Conservation (phyloP, 2,113 vertebrate species). For the Aythya baeri region DNA sequence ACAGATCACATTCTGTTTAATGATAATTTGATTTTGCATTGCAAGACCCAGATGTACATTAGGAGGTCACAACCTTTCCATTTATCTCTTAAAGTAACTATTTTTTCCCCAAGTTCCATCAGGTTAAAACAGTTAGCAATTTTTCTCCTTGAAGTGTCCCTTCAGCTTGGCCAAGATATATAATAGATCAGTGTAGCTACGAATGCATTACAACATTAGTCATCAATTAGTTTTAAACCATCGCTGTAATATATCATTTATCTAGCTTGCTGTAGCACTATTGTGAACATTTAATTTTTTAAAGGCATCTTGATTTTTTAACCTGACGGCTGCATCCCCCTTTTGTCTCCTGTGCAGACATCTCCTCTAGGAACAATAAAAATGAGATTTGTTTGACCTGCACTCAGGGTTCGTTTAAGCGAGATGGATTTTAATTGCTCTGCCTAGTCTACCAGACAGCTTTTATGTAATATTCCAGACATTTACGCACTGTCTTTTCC, state of each 20-base stretch:
- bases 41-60: conserved; percentile 78
- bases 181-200: conserved; percentile 82
- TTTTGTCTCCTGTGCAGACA: conserved; percentile 76
- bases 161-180: conserved; percentile 76
- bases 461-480: conserved; percentile 84
- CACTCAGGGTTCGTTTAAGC: conserved; percentile 76
- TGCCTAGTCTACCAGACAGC: conserved; percentile 78
- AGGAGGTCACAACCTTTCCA: conserved; percentile 72
- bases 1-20: conserved; percentile 71
- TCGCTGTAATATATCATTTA: conserved; percentile 80
- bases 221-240: conserved; percentile 85
- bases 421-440: conserved; percentile 83
- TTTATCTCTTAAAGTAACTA: conserved; percentile 81
- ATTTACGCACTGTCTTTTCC: conserved; percentile 77
- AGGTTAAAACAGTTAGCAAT: conserved; percentile 84
- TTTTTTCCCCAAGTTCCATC: conserved; percentile 76
- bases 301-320: conserved; percentile 77
- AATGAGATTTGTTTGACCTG: conserved; percentile 84
- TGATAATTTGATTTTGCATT: conserved; percentile 81
- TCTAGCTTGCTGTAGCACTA: conserved; percentile 75
- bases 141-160: conserved; percentile 82
- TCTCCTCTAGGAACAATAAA: conserved; percentile 84
- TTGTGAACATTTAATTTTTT: conserved; percentile 82
- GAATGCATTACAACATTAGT: conserved; percentile 84
- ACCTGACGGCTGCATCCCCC: conserved; percentile 71